phyloP scores from a whole-genome alignment of 2,113 vertebrate species.

The Tor tambroides region DNA sequence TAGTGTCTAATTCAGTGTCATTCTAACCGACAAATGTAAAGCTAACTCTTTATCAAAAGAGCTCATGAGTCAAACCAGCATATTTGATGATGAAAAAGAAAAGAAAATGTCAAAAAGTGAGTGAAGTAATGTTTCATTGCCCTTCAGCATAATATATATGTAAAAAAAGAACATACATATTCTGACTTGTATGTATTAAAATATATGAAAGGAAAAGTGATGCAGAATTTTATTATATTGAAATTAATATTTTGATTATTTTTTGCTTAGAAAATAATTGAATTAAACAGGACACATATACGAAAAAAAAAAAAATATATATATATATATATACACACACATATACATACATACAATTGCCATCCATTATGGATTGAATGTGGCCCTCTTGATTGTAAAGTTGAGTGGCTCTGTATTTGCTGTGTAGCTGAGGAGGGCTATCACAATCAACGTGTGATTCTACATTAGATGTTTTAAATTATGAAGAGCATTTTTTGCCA shows the following conservation, averaged over 20 bases:
- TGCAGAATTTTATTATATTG: no score
- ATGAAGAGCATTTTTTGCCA: not conserved
- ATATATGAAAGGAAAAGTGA: no score
- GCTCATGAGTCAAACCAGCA: not conserved
- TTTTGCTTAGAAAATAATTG: no score
- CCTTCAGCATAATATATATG: no score
- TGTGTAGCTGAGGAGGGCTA: not conserved
- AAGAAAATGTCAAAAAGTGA: not conserved
- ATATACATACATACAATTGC: no score
- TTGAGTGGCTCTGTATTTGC: not conserved
- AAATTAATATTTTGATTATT: no score
- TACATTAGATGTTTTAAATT: conserved; percentile 23
- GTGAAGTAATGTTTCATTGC: no score
- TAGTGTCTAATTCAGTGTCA: not conserved
- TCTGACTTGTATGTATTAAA: no score
- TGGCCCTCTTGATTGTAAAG: not conserved
- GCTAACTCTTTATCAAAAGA: not conserved
- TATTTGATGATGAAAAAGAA: not conserved
- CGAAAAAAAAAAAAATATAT: no score
- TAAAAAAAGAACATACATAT: no score
- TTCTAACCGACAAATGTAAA: not conserved
- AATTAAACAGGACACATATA: no score
- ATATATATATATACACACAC: no score
- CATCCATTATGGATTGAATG: not conserved
- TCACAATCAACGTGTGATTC: conserved; percentile 3